Conservation (phyloP, 2,113 vertebrate genomes). For the Menidia beryllina region DNA sequence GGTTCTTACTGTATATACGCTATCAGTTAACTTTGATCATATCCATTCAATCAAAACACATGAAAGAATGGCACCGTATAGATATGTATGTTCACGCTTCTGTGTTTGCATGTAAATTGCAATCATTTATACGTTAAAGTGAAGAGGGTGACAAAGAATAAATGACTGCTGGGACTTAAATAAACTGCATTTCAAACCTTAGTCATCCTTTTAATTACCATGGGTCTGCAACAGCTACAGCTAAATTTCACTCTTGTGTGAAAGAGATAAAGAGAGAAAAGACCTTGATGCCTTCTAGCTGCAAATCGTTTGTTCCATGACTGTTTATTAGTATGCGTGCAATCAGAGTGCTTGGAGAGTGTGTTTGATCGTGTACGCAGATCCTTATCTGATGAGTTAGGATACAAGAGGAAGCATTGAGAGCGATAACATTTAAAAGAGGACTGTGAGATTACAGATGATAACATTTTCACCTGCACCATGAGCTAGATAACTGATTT, state of each 20-base stretch:
- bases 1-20: neutral
- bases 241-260: neutral
- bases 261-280: conserved; percentile 5
- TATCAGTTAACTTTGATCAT: too few species aligned
- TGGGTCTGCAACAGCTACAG: neutral
- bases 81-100: neutral
- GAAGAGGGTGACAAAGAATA: neutral
- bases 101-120: neutral
- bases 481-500: conserved; percentile 7
- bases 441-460: conserved; percentile 25
- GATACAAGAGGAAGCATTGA: conserved; percentile 33
- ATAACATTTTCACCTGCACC: conserved; percentile 33
- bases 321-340: conserved; percentile 41
- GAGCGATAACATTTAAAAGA: conserved; percentile 30
- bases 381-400: conserved; percentile 49
- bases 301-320: conserved; percentile 22
- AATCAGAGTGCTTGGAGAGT: conserved; percentile 8
- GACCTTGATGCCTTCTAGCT: neutral
- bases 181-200: neutral
- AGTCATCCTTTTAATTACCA: neutral
- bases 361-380: conserved; percentile 48
- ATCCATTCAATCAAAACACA: too few species aligned
- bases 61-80: too few species aligned
- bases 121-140: neutral
- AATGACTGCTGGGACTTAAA: neutral